Evolutionary conservation across 2,888 invertebrate genomes (phyloP), one percentile per base, ranked within the genome.

Genomic region (Drosophila histrio): DNA sequence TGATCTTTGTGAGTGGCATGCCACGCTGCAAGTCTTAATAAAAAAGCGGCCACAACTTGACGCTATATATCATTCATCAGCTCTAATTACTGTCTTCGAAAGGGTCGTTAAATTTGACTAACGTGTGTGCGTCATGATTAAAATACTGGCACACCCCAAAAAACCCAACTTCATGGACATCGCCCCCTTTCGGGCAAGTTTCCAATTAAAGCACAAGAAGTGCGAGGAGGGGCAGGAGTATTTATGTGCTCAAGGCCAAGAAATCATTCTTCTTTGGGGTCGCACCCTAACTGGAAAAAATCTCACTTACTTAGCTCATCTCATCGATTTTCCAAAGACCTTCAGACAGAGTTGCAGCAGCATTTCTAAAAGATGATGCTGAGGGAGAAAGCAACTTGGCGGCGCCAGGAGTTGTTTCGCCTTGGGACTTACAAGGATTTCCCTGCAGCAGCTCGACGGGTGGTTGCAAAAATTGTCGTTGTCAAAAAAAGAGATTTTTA

Each of bases 231-330:
- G 38, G 44, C 28, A 47, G 39, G 21, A 17, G 26, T 49, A 62
- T 71, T 76, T 71, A 64, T 66, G 72, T 26, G 77, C 78, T 79
- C 79, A 81, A 81, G 87, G 87, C 85, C 87, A 78, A 70, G 79
- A 52, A 64, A 60, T 53, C 53, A 61, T 44, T 32, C 26, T 24
- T 24, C n/a, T 22, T 39, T 57, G 46, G 54, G 77, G 68, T 71
- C 61, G 87, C 87, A 71, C 81, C 79, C 81, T 63, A 77, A 58
- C 47, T 67, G 58, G n/a, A n/a, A 44, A 59, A 59, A 60, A 58
- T 24, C 22, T 41, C 57, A 49, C 38, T 8, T 32, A 50, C 22
- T 49, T 19, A 17, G 11, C 26, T 38, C 52, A 47, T 62, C 58
- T 59, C 63, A 84, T 84, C 62, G 87, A 81, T 81, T 84, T 77